Conservation (phyloP, 30 jellyfish, hydroid and myxozoan species). For the Cassiopea andromeda region DNA sequence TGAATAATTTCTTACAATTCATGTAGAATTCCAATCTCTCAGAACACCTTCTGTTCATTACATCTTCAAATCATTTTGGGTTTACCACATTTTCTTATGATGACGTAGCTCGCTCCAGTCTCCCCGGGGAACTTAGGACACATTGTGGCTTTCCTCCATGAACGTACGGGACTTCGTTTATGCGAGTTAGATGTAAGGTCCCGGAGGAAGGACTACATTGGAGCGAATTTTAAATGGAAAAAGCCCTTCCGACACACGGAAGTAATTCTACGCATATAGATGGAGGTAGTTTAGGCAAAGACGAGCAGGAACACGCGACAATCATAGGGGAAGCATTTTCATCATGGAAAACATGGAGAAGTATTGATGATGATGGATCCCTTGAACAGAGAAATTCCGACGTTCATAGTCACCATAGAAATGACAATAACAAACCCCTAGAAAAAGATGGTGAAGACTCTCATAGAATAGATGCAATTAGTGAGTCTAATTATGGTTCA, state of each 20-base stretch:
- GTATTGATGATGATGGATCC: slow-evolving; percentile 36
- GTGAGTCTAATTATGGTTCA: slow-evolving; percentile 19
- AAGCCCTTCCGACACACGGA: not conserved
- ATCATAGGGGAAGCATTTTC: slow-evolving; percentile 60
- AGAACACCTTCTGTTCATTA: too few species aligned
- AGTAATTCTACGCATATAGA: slow-evolving; percentile 16
- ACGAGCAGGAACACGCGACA: slow-evolving; percentile 5
- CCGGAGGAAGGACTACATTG: slow-evolving; percentile 62
- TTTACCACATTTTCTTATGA: not conserved
- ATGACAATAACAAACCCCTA: not conserved
- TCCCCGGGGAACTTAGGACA: not conserved
- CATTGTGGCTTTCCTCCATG: slow-evolving; percentile 4
- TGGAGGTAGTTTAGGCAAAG: slow-evolving; percentile 1
- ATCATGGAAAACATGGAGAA: slow-evolving; percentile 56
- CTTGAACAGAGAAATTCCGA: slow-evolving; percentile 17
- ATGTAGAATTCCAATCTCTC: not conserved
- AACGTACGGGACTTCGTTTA: slow-evolving; percentile 71
- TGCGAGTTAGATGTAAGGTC: slow-evolving; percentile 37
- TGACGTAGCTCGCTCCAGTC: slow-evolving; percentile 65
- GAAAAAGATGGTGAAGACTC: slow-evolving; percentile 29
- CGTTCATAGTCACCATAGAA: not conserved
- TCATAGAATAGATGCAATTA: slow-evolving; percentile 34
- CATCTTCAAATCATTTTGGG: too few species aligned
- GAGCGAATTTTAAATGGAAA: slow-evolving; percentile 84
- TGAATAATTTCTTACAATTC: not conserved